Conservation (phyloP, 2,797 vertebrate species). For the Crenuchus spilurus region DNA sequence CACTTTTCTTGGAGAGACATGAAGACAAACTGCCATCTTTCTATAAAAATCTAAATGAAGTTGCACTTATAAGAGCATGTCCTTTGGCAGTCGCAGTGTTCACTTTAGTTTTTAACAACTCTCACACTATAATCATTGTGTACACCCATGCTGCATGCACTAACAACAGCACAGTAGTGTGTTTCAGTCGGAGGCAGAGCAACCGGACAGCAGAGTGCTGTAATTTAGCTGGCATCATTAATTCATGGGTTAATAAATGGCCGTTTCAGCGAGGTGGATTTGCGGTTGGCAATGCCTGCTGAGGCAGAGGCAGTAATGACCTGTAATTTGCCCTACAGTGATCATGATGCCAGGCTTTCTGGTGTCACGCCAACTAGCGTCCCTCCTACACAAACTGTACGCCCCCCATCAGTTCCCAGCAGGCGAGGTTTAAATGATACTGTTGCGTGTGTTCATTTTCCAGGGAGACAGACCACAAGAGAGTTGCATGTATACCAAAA, state of each 20-base stretch:
- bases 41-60: neutral
- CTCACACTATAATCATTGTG: constrained; percentile 16
- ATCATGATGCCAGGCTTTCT: constrained; percentile 40
- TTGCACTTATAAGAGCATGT: neutral
- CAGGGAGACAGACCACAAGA: neutral
- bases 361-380: constrained; percentile 45
- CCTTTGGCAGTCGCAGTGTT: neutral
- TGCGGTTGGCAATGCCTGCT: neutral
- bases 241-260: constrained; percentile 60
- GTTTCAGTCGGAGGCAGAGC: neutral
- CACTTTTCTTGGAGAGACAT: neutral
- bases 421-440: constrained; percentile 37
- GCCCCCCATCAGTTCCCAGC: constrained; percentile 46
- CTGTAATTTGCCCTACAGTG: constrained; percentile 63
- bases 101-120: constrained; percentile 29
- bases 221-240: constrained; percentile 70
- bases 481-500: constrained; percentile 1
- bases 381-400: constrained; percentile 35
- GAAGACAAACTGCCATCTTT: neutral
- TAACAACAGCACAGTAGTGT: constrained; percentile 29
- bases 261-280: constrained; percentile 30
- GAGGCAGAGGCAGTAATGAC: constrained; percentile 49
- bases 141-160: neutral
- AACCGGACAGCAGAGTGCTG: constrained; percentile 57
- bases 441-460: constrained; percentile 26